Evolutionary conservation across 2,113 vertebrate species (phyloP).

Genomic region (Daphoenositta chrysoptera): DNA sequence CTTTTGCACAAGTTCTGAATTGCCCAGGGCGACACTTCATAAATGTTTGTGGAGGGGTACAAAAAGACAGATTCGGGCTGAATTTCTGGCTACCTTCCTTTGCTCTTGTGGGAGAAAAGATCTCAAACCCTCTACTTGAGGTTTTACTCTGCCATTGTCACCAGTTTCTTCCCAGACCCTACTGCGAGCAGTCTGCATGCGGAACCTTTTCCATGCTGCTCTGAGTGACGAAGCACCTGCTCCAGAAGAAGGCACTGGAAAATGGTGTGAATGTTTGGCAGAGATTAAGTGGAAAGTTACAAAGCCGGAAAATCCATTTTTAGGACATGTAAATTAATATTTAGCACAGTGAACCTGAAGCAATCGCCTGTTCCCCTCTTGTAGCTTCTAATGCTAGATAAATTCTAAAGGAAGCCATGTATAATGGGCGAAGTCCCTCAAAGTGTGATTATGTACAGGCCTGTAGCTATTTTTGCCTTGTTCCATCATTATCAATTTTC

Average conservation of each 20-base stretch:
- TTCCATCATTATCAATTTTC: constrained; percentile 49
- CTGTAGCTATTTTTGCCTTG: constrained; percentile 22
- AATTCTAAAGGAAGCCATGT: background rate
- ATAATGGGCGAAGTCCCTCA: background rate
- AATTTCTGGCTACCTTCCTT: background rate
- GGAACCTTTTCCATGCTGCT: background rate
- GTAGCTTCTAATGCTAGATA: background rate
- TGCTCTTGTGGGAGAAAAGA: background rate
- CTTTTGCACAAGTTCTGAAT: background rate
- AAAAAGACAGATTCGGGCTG: background rate
- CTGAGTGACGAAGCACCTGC: background rate
- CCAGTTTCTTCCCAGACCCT: background rate
- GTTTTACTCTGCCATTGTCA: background rate
- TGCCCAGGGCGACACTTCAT: background rate
- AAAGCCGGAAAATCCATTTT: background rate
- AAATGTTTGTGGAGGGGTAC: background rate
- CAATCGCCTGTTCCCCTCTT: background rate
- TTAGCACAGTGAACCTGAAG: background rate
- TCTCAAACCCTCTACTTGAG: background rate
- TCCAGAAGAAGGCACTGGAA: background rate
- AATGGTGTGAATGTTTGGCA: background rate
- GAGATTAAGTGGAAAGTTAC: background rate
- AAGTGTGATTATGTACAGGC: background rate
- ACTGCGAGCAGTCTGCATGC: rapidly evolving
- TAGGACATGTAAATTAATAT: background rate